Evolutionary conservation across 2,888 invertebrate genomes (phyloP), one percentile per base, ranked within the genome.

Genomic region (Clunio marinus): DNA sequence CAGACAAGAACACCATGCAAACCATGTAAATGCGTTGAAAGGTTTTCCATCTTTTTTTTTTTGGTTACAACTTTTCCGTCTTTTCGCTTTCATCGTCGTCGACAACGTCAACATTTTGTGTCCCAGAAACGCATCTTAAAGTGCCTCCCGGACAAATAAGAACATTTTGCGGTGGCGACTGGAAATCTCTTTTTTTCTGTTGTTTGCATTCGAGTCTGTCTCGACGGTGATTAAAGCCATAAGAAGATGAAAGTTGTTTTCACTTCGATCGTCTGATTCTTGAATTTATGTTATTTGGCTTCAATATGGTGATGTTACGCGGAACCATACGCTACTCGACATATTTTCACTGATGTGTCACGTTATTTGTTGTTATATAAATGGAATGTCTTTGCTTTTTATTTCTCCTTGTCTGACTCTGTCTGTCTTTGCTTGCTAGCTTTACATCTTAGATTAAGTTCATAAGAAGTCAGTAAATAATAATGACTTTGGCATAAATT

Each of bases 1-100:
- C 63, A 45, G 35, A 63, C 45, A 65, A 63, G 65, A 51, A 65
- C 51, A 65, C 27, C 65, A 13, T 58, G 28, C 17, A 27, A 58
- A 10, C 32, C 32, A 22, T 57, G 57, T 57, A 27, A 57, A 57
- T 22, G 25, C 15, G 10, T 20, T 20, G 51, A 51, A 51, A 51
- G 41, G n/a, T 10, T 41, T 41, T 41, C 41, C n/a, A 15, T 41
- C 15, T n/a, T n/a, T 41, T 41, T 41, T 15, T 41, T 51, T 22
- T 51, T 22, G 20, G 8, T 51, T 51, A 20, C 51, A 22, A 20
- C 22, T 17, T 41, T 15, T 10, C 32, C 10, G 32, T n/a, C 41
- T 41, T 51, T 22, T 51, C 51, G 20, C 22, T 51, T 51, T 51
- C 51, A 22, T 51, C 22, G 51, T 41, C 41, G 41, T 10, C 10